Evolutionary conservation across 2,888 invertebrate genomes (phyloP).

Genomic region (Polietes domitor): DNA sequence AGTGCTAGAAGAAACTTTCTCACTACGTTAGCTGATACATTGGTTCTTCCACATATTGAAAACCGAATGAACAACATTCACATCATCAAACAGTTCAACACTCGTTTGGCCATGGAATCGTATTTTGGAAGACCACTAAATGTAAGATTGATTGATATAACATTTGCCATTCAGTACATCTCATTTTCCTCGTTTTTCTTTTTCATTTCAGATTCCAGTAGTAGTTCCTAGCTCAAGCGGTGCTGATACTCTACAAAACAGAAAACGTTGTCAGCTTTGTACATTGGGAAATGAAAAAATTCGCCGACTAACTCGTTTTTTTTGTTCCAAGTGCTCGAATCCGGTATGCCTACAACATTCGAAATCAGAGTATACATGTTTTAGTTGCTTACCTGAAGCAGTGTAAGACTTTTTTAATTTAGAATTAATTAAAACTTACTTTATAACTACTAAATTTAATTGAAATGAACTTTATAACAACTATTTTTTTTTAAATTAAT

Average conservation of each 20-base stretch:
- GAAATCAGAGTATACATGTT: conserved; percentile 46
- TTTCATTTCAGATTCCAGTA: conserved; percentile 49
- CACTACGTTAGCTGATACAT: conserved; percentile 22
- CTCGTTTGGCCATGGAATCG: conserved; percentile 52
- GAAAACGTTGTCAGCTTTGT: conserved; percentile 50
- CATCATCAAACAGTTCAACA: conserved; percentile 29
- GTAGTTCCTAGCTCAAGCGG: conserved; percentile 44
- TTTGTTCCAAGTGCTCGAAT: conserved; percentile 40
- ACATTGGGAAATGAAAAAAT: conserved; percentile 44
- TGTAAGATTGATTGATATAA: conserved; percentile 48
- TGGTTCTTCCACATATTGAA: conserved; percentile 45
- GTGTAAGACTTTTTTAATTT: conserved; percentile 23
- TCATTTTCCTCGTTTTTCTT: conserved; percentile 24
- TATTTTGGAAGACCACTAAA: conserved; percentile 54
- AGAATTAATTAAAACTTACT: conserved; percentile 31
- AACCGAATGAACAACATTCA: conserved; percentile 42
- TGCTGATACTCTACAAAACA: conserved; percentile 46
- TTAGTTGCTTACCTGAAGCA: conserved; percentile 36
- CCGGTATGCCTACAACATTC: conserved; percentile 47
- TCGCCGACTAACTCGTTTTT: conserved; percentile 48
- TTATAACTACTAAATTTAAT: conserved; percentile 41
- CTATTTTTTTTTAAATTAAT: conserved; percentile 45
- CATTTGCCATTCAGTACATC: conserved; percentile 30
- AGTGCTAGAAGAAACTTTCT: conserved; percentile 35
- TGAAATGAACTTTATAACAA: conserved; percentile 41